Conservation (phyloP, 2,113 vertebrate genomes). For the Antechinus flavipes region DNA sequence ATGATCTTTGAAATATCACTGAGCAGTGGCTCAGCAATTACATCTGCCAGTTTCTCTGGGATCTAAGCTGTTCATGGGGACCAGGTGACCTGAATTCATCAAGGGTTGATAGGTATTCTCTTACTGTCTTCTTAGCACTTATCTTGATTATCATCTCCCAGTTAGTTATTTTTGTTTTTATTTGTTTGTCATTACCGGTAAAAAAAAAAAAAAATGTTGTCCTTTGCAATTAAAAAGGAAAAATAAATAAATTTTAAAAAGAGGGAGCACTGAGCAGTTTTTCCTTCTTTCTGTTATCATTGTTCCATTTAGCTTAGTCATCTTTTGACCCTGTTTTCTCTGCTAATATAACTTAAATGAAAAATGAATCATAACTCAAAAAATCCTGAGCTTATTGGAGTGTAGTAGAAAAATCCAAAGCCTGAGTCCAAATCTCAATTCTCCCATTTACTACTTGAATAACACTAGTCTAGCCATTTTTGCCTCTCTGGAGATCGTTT, state of each 20-base stretch:
- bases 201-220: background rate
- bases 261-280: background rate
- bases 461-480: background rate
- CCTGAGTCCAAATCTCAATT: background rate
- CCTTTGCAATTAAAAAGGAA: background rate
- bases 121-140: background rate
- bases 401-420: background rate
- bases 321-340: background rate
- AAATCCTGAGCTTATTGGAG: background rate
- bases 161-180: background rate
- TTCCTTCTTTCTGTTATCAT: background rate
- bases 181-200: background rate
- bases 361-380: background rate
- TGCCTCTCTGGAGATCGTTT: background rate
- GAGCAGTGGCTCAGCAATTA: background rate
- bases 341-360: background rate
- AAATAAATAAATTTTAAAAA: background rate
- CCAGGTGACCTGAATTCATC: background rate
- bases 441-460: background rate
- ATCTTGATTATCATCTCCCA: background rate
- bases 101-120: background rate
- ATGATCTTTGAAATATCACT: background rate
- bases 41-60: background rate
- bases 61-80: background rate
- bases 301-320: background rate